Evolutionary conservation across 2,113 vertebrate genomes (phyloP), one percentile per base, ranked within the genome.

Genomic region (Hoplias malabaricus): DNA sequence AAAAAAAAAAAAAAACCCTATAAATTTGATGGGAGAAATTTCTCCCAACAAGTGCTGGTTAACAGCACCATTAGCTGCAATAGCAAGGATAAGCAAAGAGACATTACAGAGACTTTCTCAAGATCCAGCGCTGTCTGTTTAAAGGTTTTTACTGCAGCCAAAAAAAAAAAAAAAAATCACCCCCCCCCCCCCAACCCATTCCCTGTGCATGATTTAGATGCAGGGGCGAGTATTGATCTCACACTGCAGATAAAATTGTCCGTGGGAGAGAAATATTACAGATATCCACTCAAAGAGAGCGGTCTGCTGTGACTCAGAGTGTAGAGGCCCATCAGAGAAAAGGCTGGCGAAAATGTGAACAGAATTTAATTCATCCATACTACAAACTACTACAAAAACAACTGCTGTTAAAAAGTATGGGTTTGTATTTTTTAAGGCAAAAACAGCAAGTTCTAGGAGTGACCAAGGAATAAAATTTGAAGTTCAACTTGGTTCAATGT

Each of bases 241-340:
- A n/a, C 77, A 75, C 80, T 85, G 82, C 79, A 40, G 82, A 84
- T 84, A 81, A 82, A 84, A 84, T 82, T 80, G 83, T 80, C 83
- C 75, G 66, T 72, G 68, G 57, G 67, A 78, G 80, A 86, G 83
- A 85, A 87, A 84, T 85, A 85, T 86, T 77, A 80, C 86, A 73
- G 67, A 78, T 79, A 78, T 78, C 80, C 78, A 76, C 77, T 57
- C 59, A 13, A 75, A 72, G 42, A 27, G 29, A 38, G 72, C 72
- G 62, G 73, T 46, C 56, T 75, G 65, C 78, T 62, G 57, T 46
- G 71, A 72, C 72, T 74, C 68, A 40, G 56, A 56, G 23, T 53
- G 66, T 38, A 21, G 33, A 42, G 46, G 34, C 25, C 25, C 16
- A 19, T 46, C 71, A 62, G 40, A 63, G 31, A 36, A n/a, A 21